Base-by-base conservation (phyloP, 2,797 vertebrate genomes). In the Myiotriccus ornatus region DNA sequence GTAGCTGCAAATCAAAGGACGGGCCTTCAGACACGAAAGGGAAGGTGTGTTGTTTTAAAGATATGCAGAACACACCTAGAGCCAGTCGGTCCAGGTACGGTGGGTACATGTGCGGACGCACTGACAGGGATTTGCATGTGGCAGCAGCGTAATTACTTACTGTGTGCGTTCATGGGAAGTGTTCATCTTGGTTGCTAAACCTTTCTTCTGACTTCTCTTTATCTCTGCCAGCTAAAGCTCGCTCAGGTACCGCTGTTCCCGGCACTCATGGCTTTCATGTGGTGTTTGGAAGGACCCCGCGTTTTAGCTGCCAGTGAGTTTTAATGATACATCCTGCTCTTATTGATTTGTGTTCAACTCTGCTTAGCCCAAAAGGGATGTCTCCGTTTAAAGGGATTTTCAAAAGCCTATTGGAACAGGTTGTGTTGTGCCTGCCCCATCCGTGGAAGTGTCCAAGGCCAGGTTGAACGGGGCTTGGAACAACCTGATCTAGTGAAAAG, bases 11-110 rank as follows among this genome's bases (percentile, higher is more conserved):
- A 95, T 94, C 82, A 96, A 94, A 96, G 93, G 87, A 12, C 77
- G 47, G 85, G 60, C 50, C 49, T 94, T 82, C 65, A 94, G 57
- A 20, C 80, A 43, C 0, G 1, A 44, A 62, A 39, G 0, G 20
- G 89, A 89, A 96, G 93, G 94, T 95, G 89, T 96, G 94, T 57
- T 96, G 75, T 94, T 94, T 74, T 71, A 65, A 67, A 94, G 93
- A 94, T 94, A 86, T 16, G 91, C 82, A 91, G 69, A 87, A 55
- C 68, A 35, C 80, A 93, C 94, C 89, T 89, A 7, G 19, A 39
- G 23, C 0, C 3, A 41, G 41, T 27, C 0, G 0, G 10, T 43
- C 19, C 52, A 81, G 87, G 79, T 94, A 24, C 35, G 47, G 8
- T 1, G 7, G 39, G 60, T 68, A 63, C 64, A 4, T 41, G 14